phyloP scores from a whole-genome alignment of 2,888 invertebrate species.

The Microctonus hyperodae region DNA sequence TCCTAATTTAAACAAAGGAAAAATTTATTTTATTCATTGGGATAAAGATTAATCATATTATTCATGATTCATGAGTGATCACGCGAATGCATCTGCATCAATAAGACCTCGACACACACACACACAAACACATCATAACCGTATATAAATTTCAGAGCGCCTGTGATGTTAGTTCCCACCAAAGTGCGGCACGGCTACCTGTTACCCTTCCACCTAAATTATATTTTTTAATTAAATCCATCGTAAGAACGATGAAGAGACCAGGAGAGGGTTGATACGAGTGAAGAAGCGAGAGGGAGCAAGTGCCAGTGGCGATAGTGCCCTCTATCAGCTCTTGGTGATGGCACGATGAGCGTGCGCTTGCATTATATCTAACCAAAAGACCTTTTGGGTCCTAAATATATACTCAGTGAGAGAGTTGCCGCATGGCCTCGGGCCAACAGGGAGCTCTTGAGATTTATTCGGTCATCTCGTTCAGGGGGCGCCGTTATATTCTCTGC shows the following conservation, averaged over 20 bases:
- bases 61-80: no score
- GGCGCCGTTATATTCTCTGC: slow-evolving; percentile 41
- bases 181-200: slow-evolving; percentile 53
- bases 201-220: slow-evolving; percentile 61
- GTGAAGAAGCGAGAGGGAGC: slow-evolving; percentile 28
- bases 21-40: no score
- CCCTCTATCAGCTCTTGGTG: slow-evolving; percentile 31
- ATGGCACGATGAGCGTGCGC: slow-evolving; percentile 31
- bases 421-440: slow-evolving; percentile 48
- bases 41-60: no score
- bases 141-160: background rate
- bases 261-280: background rate
- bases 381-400: slow-evolving; percentile 36
- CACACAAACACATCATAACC: background rate
- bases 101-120: slow-evolving; percentile 43
- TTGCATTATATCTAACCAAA: slow-evolving; percentile 13
- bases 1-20: no score
- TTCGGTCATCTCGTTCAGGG: slow-evolving; percentile 51
- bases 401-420: slow-evolving; percentile 36
- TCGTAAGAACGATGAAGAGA: slow-evolving; percentile 47
- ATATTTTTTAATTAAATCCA: slow-evolving; percentile 64
- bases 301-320: slow-evolving; percentile 24
- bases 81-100: no score
- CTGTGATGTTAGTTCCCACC: slow-evolving; percentile 56
- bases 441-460: slow-evolving; percentile 63